Evolutionary conservation across 2,113 vertebrate genomes (phyloP), one percentile per base, ranked within the genome.

Genomic region (Phrynocephalus versicolor): DNA sequence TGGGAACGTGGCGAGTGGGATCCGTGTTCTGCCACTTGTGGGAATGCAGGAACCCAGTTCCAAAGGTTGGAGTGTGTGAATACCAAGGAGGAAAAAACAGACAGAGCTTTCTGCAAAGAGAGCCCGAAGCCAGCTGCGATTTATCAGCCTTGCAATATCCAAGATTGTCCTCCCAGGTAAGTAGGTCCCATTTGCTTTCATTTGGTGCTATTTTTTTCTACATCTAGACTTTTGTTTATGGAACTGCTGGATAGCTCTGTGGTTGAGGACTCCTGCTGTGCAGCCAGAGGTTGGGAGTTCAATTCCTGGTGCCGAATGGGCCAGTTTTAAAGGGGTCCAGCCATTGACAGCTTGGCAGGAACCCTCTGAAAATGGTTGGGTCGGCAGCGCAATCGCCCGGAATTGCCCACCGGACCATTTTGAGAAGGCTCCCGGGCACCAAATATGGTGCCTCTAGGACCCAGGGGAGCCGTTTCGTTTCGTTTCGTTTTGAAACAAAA

Each of bases 91-190:
- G 91, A 93, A 81, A 91, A 92, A 75, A 97, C 96, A 33, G 93
- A 94, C 2, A 90, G 94, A 33, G 94, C 93, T 0, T 83, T 94
- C 0, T 99, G 98, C 89, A 90, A 88, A 15, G 92, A 95, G 25
- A 92, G 96, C 69, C 95, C 92, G 76, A 97, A 95, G 82, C 97
- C 97, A 1, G 58, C 0, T 27, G 12, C 85, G 6, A 81, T 75
- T 51, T 91, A 94, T 35, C 95, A 94, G 64, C 88, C 95, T 1
- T 99, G 98, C 90, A 97, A 96, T 87, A 83, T 73, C 86, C 91
- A 79, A 57, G 96, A 97, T 94, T 99, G 98, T 60, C 97, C 97
- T 27, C 93, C 97, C 70, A 97, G 98, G 98, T 98, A 94, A 41
- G 71, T 30, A 23, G 1, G 2, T 65, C 84, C 70, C 81, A 10